phyloP scores from a whole-genome alignment of 2,888 invertebrate species.

The Eristalis pertinax region DNA sequence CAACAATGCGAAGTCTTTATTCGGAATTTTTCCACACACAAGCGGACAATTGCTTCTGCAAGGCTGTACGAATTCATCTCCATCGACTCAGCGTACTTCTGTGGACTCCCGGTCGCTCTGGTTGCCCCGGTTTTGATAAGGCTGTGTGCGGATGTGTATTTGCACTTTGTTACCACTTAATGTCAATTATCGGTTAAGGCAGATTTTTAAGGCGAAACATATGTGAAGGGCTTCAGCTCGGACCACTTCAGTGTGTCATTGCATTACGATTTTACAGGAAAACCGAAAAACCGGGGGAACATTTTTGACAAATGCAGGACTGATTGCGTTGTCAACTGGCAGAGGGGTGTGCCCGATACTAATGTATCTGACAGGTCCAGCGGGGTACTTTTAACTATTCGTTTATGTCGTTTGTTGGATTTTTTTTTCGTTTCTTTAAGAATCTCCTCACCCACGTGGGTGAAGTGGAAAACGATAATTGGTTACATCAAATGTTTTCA shows the following conservation, averaged over 20 bases:
- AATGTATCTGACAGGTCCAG: slow-evolving; percentile 57
- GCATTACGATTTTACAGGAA: slow-evolving; percentile 7
- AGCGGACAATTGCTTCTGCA: slow-evolving; percentile 44
- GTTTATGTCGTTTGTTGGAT: background rate
- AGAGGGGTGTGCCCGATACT: slow-evolving; percentile 22
- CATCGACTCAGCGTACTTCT: slow-evolving; percentile 38
- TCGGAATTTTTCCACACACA: slow-evolving; percentile 34
- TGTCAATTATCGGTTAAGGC: slow-evolving; percentile 64
- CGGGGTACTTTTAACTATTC: background rate
- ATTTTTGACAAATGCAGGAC: slow-evolving; percentile 14
- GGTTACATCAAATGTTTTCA: slow-evolving; percentile 18
- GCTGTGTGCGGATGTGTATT: background rate
- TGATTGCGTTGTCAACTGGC: slow-evolving; percentile 12
- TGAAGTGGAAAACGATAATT: slow-evolving; percentile 13
- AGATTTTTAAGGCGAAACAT: slow-evolving; percentile 55
- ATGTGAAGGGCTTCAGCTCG: slow-evolving; percentile 30
- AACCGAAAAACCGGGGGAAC: background rate
- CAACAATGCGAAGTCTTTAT: slow-evolving; percentile 55
- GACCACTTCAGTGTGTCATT: slow-evolving; percentile 62
- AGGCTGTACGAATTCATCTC: slow-evolving; percentile 17
- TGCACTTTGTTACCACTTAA: slow-evolving; percentile 49
- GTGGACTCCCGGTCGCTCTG: slow-evolving; percentile 29
- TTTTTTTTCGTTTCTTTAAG: background rate
- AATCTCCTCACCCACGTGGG: background rate
- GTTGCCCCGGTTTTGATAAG: background rate